phyloP scores from a whole-genome alignment of 2,113 vertebrate genomes.

The Monarcha castaneiventris region DNA sequence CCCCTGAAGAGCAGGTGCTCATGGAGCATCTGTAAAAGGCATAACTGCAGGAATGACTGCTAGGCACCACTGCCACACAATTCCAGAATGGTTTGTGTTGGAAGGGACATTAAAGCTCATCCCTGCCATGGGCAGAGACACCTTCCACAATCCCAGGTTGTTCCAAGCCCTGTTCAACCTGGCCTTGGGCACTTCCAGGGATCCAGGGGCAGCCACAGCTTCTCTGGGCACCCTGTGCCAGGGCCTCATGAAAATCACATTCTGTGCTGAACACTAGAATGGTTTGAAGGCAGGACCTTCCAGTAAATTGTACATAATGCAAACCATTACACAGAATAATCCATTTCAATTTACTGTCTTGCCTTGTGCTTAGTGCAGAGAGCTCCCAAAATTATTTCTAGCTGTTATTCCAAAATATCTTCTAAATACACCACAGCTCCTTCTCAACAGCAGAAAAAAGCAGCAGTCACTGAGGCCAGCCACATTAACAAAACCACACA shows the following conservation, averaged over 20 bases:
- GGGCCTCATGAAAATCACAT: fast-evolving
- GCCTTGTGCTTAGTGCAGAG: background rate
- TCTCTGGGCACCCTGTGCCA: background rate
- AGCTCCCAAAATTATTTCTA: background rate
- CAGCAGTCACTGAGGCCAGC: background rate
- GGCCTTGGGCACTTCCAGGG: background rate
- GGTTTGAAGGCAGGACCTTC: background rate
- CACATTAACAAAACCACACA: background rate
- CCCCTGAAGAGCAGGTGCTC: fast-evolving
- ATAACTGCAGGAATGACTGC: background rate
- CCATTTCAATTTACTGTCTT: background rate
- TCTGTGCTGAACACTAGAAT: background rate
- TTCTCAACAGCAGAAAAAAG: background rate
- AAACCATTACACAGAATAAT: background rate
- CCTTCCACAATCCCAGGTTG: fast-evolving
- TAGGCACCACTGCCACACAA: background rate
- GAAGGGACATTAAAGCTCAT: background rate
- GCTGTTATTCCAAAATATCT: background rate
- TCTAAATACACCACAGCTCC: background rate
- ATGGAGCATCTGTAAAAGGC: background rate
- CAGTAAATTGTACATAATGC: background rate
- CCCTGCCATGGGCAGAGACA: background rate
- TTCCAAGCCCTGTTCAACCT: fast-evolving
- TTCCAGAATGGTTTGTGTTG: background rate
- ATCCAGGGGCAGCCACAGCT: background rate